Evolutionary conservation across 2,888 invertebrate species (phyloP), one percentile per base, ranked within the genome.

Genomic region (Parnassius smintheus): DNA sequence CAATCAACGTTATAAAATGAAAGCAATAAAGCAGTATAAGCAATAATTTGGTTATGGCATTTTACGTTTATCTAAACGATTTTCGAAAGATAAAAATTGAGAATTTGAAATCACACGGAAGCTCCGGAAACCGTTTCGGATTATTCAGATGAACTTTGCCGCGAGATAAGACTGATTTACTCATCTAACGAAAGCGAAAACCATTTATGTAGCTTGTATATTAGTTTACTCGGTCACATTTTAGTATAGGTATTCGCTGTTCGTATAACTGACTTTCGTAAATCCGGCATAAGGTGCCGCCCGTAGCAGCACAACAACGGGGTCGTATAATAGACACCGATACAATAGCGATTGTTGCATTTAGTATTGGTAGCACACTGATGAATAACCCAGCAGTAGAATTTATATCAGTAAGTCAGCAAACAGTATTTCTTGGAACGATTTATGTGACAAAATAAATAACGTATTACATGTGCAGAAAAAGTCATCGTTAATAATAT

Each of bases 151-250:
- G 72, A 12, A 72, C 69, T 71, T 71, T 69, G 68, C 64, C 35
- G 35, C 22, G 50, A 75, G 75, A 78, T 80, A 81, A 75, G 70
- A 72, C 69, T 68, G 75, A 76, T 74, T 75, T 74, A 76, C 75
- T 75, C 73, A 74, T 72, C 68, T 71, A 68, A 70, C 65, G 61
- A 61, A 66, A 69, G 70, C 72, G 70, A 69, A 66, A 68, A 12
- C 61, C 51, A 56, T 61, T 59, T 42, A 52, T 51, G 53, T 58
- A 55, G 57, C 44, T 22, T 45, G 53, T 59, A 63, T 45, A 52
- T 64, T 64, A 65, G 48, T 56, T 62, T 57, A 54, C 53, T 35
- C 35, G 48, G 62, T 49, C 62, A 53, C 49, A 62, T 58, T 35
- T 59, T 50, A 62, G 54, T 59, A 48, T 56, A 18, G 18, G 18